Conservation (phyloP, 2,113 vertebrate genomes). For the Sander lucioperca region DNA sequence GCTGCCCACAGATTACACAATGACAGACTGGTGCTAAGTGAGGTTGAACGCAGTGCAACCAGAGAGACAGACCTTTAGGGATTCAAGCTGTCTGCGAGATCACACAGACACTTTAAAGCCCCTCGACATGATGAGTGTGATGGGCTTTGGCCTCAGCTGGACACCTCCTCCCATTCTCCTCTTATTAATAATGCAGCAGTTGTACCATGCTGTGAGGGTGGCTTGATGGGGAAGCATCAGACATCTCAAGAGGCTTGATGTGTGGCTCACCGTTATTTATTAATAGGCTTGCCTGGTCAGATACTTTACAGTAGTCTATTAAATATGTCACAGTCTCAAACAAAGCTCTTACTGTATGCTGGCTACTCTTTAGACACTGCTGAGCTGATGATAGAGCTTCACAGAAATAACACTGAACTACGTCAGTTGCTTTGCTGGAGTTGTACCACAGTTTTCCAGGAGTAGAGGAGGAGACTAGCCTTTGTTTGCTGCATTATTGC, state of each 20-base stretch:
- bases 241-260: conserved; percentile 46
- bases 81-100: conserved; percentile 32
- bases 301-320: conserved; percentile 31
- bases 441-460: not conserved
- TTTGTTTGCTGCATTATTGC: conserved; percentile 9
- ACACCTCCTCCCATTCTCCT: conserved; percentile 29
- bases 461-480: not conserved
- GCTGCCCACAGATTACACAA: conserved; percentile 47
- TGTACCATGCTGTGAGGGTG: conserved; percentile 36
- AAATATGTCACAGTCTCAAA: conserved; percentile 30
- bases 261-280: conserved; percentile 55
- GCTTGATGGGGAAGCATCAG: conserved; percentile 48
- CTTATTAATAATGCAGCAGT: conserved; percentile 57
- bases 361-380: conserved; percentile 5
- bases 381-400: not conserved
- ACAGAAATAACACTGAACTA: not conserved
- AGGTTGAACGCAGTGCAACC: conserved; percentile 12
- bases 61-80: conserved; percentile 30
- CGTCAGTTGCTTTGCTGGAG: not conserved
- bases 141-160: conserved; percentile 46
- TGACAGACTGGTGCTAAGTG: conserved; percentile 30
- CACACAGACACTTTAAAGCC: conserved; percentile 27
- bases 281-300: conserved; percentile 44
- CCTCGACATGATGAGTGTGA: conserved; percentile 19
- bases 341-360: conserved; percentile 1